A percentile compares a stretch with the other conserved stretches of the same genome.
These are phyloP conservation scores for Phortica okadai DNA, from an alignment of 2,888 invertebrate species.

Conservation along the genomic window DNA sequence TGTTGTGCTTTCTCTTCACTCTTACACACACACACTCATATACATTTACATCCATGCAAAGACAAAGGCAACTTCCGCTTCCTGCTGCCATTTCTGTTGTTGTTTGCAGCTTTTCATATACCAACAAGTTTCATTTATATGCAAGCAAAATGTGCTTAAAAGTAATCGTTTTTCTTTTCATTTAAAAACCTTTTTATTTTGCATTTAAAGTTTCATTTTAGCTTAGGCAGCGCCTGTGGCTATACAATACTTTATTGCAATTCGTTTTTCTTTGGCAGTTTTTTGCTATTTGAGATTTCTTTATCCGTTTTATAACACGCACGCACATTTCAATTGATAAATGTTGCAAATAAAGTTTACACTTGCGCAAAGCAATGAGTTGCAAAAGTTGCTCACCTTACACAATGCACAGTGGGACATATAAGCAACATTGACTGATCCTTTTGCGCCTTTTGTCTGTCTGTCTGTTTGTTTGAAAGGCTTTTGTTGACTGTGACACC, in stretches of 20 bases:
- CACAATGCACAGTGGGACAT: not conserved
- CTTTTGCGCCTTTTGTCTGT: not conserved
- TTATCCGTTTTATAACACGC: not conserved
- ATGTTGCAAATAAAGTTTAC: not conserved
- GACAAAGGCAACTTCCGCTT: not conserved
- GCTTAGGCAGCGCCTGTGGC: not conserved
- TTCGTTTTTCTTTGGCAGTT: not conserved
- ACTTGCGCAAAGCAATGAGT: not conserved
- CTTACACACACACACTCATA: not conserved
- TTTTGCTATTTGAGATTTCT: not conserved
- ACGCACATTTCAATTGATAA: not conserved
- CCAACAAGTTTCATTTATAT: constrained; percentile 55
- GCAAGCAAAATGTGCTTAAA: constrained; percentile 61
- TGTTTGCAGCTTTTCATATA: not conserved
- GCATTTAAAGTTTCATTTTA: not conserved
- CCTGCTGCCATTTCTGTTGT: not conserved
- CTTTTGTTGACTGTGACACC: constrained; percentile 33
- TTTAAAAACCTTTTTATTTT: constrained; percentile 36
- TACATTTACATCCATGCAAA: not conserved
- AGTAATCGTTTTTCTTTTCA: constrained; percentile 24
- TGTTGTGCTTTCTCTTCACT: not conserved
- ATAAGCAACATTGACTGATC: not conserved
- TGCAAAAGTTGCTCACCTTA: not conserved
- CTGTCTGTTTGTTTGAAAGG: constrained; percentile 29
- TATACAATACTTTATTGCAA: not conserved